Conservation (phyloP, 2,797 vertebrate species). For the Anableps anableps region DNA sequence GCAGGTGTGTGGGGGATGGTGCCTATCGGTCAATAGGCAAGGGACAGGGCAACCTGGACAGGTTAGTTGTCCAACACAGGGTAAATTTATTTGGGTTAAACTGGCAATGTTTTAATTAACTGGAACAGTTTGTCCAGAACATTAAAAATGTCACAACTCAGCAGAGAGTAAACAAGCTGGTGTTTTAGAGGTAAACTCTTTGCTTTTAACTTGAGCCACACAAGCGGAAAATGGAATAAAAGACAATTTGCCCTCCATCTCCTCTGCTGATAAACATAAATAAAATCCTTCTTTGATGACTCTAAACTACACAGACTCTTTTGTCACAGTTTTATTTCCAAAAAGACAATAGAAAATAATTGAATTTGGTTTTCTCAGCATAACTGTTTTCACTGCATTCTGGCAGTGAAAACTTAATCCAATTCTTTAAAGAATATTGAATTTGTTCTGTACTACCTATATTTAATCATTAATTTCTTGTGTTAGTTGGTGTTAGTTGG, state of each 20-base stretch:
- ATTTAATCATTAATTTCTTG: not conserved
- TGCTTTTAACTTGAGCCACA: not conserved
- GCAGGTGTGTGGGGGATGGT: not conserved
- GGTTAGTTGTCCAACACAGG: not conserved
- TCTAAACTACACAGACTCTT: too few relatives aligned
- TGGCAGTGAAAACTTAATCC: not conserved
- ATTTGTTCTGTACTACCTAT: not conserved
- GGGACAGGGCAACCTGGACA: not conserved
- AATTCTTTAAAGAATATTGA: not conserved
- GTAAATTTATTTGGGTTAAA: not conserved
- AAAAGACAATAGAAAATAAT: too few relatives aligned
- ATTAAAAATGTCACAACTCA: not conserved
- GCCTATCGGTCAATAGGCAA: not conserved
- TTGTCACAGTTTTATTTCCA: too few relatives aligned
- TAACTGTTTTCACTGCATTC: too few relatives aligned
- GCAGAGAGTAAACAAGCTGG: not conserved
- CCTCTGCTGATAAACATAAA: not conserved
- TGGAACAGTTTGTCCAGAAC: not conserved
- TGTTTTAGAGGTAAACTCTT: not conserved
- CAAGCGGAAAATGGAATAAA: not conserved
- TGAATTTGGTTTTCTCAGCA: too few relatives aligned
- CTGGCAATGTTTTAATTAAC: not conserved
- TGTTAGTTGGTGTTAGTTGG: not conserved
- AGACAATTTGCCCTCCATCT: not conserved
- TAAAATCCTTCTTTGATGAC: too few relatives aligned